A percentile compares a stretch with the other conserved stretches of the same genome.
These are phyloP conservation scores for Lottia gigantea DNA, from an alignment of 2,888 invertebrate species.

Conservation along the genomic window DNA sequence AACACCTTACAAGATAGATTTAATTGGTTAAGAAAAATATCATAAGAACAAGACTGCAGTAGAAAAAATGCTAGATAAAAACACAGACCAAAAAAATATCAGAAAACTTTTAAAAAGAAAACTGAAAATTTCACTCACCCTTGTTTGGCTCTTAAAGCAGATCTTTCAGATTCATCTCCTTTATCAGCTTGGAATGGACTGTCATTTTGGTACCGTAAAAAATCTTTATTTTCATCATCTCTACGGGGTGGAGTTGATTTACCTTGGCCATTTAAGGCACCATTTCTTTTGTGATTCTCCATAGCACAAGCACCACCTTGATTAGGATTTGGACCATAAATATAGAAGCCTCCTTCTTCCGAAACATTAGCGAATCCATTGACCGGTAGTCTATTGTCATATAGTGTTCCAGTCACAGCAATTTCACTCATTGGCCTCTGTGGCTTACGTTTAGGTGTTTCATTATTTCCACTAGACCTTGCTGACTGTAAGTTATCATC, in stretches of 20 bases:
- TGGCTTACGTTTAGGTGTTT: constrained; percentile 28
- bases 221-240: constrained; percentile 4
- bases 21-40: too few species aligned
- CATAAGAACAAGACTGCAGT: too few species aligned
- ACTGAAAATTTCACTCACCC: constrained; percentile 24
- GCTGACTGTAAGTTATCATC: constrained; percentile 26
- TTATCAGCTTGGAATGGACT: constrained; percentile 41
- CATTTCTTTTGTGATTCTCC: constrained; percentile 2
- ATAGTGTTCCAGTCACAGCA: constrained; percentile 25
- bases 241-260: neutral
- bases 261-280: constrained; percentile 1
- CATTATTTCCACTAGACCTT: constrained; percentile 16
- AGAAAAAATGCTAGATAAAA: too few species aligned
- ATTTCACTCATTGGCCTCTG: constrained; percentile 36
- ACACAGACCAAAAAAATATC: too few species aligned
- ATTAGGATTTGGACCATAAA: constrained; percentile 29
- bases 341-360: constrained; percentile 26
- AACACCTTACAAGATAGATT: too few species aligned
- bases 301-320: neutral
- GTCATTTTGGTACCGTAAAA: constrained; percentile 48
- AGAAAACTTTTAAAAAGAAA: too few species aligned
- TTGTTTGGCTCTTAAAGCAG: constrained; percentile 22
- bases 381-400: constrained; percentile 18
- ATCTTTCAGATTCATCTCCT: constrained; percentile 15
- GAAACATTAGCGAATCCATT: constrained; percentile 19